Evolutionary conservation across 2,797 vertebrate species (phyloP), one percentile per base, ranked within the genome.

Genomic region (Helostoma temminkii): DNA sequence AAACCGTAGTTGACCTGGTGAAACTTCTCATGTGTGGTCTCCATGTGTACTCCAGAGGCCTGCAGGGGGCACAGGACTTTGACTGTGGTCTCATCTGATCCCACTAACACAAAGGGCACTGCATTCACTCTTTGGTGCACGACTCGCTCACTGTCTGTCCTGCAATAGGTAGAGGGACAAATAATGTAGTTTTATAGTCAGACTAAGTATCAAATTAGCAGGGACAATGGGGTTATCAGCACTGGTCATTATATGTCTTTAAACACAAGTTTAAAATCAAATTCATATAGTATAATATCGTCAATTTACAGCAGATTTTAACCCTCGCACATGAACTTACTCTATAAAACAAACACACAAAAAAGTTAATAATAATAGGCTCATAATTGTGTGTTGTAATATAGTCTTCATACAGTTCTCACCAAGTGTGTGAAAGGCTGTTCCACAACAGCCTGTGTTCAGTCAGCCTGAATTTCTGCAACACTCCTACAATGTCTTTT

Each of bases 391-490:
- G 19, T 12, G 25, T 3, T 46, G 9, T 25, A 28, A 34, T 7
- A 12, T 12, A 43, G 8, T 25, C 5, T 39, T 12, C n/a, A 39
- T n/a, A 7, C 3, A 6, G 12, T 36, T 45, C 94, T 94, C 81
- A 97, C 96, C 96, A 97, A 66, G 86, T 92, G 9, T 89, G 91
- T 65, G 93, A 92, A 49, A 96, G 52, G 82, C 86, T 81, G 78
- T 95, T 97, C 96, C 96, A 97, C 66, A 97, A 86, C 62, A 96
- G 88, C 42, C 93, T 94, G 85, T 96, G 95, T 58, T 97, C 96
- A 36, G 81, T 94, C 62, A 96, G 77, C 26, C 94, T 86, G 57
- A 95, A 91, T 68, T 91, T 95, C 85, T 96, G 95, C 52, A 97
- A 91, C 70, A 97, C 96, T 0, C 96, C 96, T 7, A 91, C 80